Evolutionary conservation across 2,888 invertebrate genomes (phyloP), one percentile per base, ranked within the genome.

Genomic region (Lissonota sp.): DNA sequence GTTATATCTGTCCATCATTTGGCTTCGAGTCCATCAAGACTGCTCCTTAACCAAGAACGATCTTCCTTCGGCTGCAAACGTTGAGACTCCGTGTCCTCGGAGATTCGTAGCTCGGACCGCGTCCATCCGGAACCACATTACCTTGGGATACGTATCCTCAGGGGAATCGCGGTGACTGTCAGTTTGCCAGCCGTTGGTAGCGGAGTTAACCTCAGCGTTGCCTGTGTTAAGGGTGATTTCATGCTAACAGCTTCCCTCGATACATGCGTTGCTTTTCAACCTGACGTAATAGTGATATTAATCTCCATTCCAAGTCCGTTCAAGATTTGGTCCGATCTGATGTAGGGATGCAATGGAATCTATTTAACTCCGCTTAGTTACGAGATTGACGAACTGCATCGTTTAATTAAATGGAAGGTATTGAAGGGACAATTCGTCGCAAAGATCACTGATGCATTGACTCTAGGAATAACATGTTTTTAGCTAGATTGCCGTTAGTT

Each of bases 161-260:
- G 82, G 66, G 83, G 86, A 85, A 86, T 86, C 84, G 26, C 3
- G 78, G 83, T 86, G 82, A 84, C 79, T 81, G 84, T 84, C 83
- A 81, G 78, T 83, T 77, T 64, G 62, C 10, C 53, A 16, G 14
- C 42, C 72, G 39, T 73, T 49, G 49, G n/a, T 26, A 26, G 26
- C 26, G 26, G 26, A 26, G n/a, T 26, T 26, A 26, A 26, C n/a
- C 49, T 5, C 49, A 49, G 49, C 12, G 10, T n/a, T 5, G 12
- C 49, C 40, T 5, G 46, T 26, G 26, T 26, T 40, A 6, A 40
- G 16, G n/a, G 10, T 39, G 44, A 72, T 16, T 66, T 42, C 6
- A 58, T 53, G 37, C 16, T 10, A 12, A 12, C 39, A 10, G 14
- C 6, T 49, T 40, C n/a, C 49, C 6, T 53, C 26, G 44, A 39